Conservation (phyloP, 2,888 invertebrate species). For the Halocaridina rubra region DNA sequence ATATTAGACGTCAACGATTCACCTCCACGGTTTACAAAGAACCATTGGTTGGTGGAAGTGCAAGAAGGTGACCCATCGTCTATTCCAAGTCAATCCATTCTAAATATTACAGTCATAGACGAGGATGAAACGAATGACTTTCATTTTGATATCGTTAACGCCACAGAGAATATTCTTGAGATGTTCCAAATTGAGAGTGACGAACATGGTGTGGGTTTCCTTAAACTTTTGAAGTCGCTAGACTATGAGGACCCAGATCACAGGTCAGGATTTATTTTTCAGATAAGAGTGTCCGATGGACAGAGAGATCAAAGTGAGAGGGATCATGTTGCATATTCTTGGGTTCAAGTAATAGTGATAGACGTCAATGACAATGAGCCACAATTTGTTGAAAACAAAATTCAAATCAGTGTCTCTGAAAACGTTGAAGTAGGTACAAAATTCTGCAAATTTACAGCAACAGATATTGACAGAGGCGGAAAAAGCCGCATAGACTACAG, state of each 20-base stretch:
- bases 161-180: conserved; percentile 93
- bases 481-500: conserved; percentile 76
- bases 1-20: not conserved
- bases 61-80: not conserved
- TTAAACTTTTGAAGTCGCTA: conserved; percentile 94
- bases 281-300: conserved; percentile 74
- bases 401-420: conserved; percentile 86
- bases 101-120: not conserved
- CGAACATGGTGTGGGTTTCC: conserved; percentile 93
- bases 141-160: conserved; percentile 75
- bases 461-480: conserved; percentile 87
- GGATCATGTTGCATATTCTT: conserved; percentile 95
- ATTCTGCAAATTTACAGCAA: conserved; percentile 92
- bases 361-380: conserved; percentile 97
- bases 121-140: not conserved
- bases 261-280: conserved; percentile 93
- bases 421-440: conserved; percentile 91
- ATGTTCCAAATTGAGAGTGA: conserved; percentile 97
- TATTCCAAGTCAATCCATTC: not conserved
- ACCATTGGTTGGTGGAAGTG: not conserved
- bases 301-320: conserved; percentile 96
- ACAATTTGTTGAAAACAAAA: conserved; percentile 91
- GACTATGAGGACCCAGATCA: conserved; percentile 95
- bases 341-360: conserved; percentile 91
- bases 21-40: not conserved